These are phyloP conservation scores for Meda fulgida DNA, from an alignment of 2,797 vertebrate genomes.

Conservation along the genomic window DNA sequence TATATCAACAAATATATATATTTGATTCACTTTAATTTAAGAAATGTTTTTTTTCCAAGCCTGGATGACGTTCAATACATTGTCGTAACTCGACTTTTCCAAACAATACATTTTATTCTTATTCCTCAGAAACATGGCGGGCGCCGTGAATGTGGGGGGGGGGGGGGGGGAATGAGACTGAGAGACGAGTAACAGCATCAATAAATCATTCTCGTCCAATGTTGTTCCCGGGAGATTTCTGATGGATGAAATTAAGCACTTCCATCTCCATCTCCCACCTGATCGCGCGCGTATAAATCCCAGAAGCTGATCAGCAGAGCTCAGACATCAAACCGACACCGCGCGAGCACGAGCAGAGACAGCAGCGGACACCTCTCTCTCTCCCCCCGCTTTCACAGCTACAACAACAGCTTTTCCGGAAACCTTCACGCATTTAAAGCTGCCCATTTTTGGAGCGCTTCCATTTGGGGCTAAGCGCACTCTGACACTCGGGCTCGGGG, in stretches of 20 bases:
- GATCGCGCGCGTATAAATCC: conserved; percentile 82
- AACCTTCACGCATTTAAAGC: conserved; percentile 57
- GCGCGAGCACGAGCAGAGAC: conserved; percentile 64
- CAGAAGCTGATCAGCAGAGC: conserved; percentile 81
- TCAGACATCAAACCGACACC: conserved; percentile 74
- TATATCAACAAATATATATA: neutral
- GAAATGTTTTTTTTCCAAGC: neutral
- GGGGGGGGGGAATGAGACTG: conserved; percentile 22
- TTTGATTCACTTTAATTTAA: neutral
- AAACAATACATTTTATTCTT: conserved; percentile 71
- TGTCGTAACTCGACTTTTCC: conserved; percentile 55
- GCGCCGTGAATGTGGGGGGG: conserved; percentile 52
- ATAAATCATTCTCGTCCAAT: conserved; percentile 84
- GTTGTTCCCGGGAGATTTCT: conserved; percentile 83
- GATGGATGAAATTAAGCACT: conserved; percentile 88
- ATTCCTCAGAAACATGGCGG: conserved; percentile 74
- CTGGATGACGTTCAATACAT: conserved; percentile 58
- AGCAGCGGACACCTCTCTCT: conserved; percentile 55
- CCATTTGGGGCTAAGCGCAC: conserved; percentile 44
- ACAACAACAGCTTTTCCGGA: conserved; percentile 54
- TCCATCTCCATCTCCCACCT: conserved; percentile 79
- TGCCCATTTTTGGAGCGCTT: conserved; percentile 57
- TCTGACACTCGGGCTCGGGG: conserved; percentile 40
- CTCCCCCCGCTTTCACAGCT: conserved; percentile 25
- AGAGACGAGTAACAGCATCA: conserved; percentile 81